Percentiles rank a stretch among this genome's conserved stretches.
phyloP scores from a whole-genome alignment of 1,140 invertebrate genomes.

The Apis dorsata region DNA sequence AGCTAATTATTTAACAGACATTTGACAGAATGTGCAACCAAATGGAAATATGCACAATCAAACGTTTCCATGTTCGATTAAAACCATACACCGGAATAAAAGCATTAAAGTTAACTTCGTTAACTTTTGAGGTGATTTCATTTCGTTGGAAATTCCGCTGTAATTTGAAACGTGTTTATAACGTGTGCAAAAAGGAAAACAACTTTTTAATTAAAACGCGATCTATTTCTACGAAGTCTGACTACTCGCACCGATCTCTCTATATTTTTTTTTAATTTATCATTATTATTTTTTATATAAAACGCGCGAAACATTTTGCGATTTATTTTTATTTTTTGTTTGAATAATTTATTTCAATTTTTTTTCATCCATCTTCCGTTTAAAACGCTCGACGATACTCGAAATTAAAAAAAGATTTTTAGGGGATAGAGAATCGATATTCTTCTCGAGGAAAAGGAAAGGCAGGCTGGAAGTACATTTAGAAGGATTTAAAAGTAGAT shows the following conservation, averaged over 20 bases:
- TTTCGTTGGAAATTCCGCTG: neutral
- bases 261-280: too few relatives aligned
- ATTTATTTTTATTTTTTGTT: too few relatives aligned
- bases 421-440: too few relatives aligned
- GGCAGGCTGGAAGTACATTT: neutral
- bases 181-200: neutral
- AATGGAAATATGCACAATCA: neutral
- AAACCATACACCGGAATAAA: neutral
- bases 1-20: neutral
- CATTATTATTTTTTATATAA: too few relatives aligned
- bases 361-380: too few relatives aligned
- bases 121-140: neutral
- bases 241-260: too few relatives aligned
- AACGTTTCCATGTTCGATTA: constrained; percentile 17
- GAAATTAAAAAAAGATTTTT: neutral
- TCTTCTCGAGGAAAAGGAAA: neutral
- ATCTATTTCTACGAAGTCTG: too few relatives aligned
- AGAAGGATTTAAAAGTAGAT: constrained; percentile 6
- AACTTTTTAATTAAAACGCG: neutral
- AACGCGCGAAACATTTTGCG: too few relatives aligned
- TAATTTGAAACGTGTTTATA: neutral
- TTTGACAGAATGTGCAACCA: neutral
- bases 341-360: too few relatives aligned
- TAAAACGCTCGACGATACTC: neutral
- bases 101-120: neutral